These are phyloP conservation scores for Oreochromis mossambicus DNA, from an alignment of 2,797 vertebrate genomes.

Conservation along the genomic window DNA sequence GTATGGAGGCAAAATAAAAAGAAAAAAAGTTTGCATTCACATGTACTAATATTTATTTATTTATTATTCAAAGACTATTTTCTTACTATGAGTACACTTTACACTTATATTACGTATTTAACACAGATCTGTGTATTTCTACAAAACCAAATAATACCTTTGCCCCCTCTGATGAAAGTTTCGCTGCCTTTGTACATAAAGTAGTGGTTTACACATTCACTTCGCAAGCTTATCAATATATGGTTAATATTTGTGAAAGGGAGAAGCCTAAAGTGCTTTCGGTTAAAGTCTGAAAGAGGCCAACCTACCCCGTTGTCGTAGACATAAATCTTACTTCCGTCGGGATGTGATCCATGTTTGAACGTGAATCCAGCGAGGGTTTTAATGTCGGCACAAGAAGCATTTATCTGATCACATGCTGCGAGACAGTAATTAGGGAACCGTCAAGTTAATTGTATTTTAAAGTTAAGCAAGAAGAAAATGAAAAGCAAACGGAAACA, in stretches of 20 bases:
- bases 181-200: not conserved
- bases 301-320: not conserved
- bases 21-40: not conserved
- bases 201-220: not conserved
- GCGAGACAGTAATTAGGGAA: not conserved
- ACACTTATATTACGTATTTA: not conserved
- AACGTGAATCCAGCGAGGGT: not conserved
- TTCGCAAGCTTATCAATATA: not conserved
- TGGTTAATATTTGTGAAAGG: not conserved
- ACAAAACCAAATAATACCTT: not conserved
- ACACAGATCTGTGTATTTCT: not conserved
- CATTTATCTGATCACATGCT: not conserved
- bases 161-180: not conserved
- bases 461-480: not conserved
- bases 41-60: not conserved
- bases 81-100: not conserved
- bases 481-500: not conserved
- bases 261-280: not conserved
- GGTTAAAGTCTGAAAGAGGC: not conserved
- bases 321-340: not conserved
- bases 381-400: not conserved
- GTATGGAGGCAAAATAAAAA: not conserved
- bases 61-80: not conserved
- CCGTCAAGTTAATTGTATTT: not conserved
- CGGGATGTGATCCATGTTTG: not conserved